Percentiles rank a stretch among this genome's conserved stretches.
phyloP scores from a whole-genome alignment of 2,888 invertebrate species.

The Parelbella ahira region DNA sequence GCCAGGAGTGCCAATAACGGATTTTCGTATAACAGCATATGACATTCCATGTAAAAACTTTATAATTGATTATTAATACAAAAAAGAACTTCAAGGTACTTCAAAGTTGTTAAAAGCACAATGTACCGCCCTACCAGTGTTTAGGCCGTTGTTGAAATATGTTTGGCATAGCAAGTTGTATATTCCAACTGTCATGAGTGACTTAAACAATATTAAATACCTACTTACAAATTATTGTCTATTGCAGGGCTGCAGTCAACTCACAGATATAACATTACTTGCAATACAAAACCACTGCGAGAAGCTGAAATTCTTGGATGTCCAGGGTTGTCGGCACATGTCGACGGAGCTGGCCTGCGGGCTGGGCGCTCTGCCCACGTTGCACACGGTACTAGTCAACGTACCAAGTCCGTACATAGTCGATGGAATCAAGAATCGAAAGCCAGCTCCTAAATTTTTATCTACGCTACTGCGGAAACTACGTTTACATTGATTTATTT shows the following conservation, averaged over 20 bases:
- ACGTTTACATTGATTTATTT: conserved; percentile 49
- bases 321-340: conserved; percentile 76
- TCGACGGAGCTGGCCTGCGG: conserved; percentile 67
- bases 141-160: too few species aligned
- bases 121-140: too few species aligned
- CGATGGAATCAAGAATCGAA: conserved; percentile 59
- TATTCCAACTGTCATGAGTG: too few species aligned
- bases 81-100: too few species aligned
- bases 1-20: too few species aligned
- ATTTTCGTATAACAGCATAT: too few species aligned
- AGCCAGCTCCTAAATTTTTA: conserved; percentile 60
- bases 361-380: conserved; percentile 55
- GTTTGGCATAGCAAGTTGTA: too few species aligned
- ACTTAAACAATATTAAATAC: too few species aligned
- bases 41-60: too few species aligned
- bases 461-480: conserved; percentile 64
- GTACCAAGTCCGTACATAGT: conserved; percentile 69
- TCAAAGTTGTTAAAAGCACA: too few species aligned
- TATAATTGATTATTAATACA: too few species aligned
- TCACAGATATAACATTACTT: conserved; percentile 80
- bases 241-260: conserved; percentile 80
- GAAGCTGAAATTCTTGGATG: conserved; percentile 79
- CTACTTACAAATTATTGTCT: too few species aligned
- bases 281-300: conserved; percentile 71
- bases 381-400: conserved; percentile 70